Percentiles rank a stretch among this genome's conserved stretches.
Conservation (phyloP, 92 coral and sea anemone genomes). For the Ricordea florida region DNA sequence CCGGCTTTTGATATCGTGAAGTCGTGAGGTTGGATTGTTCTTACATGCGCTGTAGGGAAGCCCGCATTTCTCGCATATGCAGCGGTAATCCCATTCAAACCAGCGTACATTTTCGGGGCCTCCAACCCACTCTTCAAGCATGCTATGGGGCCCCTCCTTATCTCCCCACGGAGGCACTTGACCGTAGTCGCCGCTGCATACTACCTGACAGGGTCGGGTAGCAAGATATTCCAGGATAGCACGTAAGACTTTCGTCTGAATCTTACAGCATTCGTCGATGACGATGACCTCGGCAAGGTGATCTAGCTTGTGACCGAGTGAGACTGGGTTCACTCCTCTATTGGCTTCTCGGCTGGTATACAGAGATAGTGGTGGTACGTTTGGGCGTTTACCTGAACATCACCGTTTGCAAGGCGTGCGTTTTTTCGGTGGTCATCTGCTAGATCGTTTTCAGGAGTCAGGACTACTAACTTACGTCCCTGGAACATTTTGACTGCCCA, state of each 20-base stretch:
- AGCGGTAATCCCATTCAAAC: neutral
- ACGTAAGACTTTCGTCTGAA: neutral
- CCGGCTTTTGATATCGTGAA: neutral
- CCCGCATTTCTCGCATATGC: neutral
- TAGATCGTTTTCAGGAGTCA: too few relatives aligned
- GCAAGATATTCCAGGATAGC: conserved; percentile 28
- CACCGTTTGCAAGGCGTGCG: too few relatives aligned
- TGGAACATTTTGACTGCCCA: too few relatives aligned
- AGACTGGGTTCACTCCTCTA: conserved; percentile 29
- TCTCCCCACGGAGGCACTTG: conserved; percentile 53
- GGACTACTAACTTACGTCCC: too few relatives aligned
- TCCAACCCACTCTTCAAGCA: neutral
- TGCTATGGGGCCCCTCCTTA: too few relatives aligned
- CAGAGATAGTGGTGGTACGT: conserved; percentile 34
- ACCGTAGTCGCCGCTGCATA: conserved; percentile 22
- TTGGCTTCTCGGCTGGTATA: conserved; percentile 29
- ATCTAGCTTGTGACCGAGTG: conserved; percentile 22
- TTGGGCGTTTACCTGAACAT: conserved; percentile 22
- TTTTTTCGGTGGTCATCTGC: too few relatives aligned
- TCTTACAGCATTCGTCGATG: conserved; percentile 36
- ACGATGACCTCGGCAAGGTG: conserved; percentile 30
- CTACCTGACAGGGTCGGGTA: too few relatives aligned
- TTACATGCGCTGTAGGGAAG: neutral
- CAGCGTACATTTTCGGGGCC: neutral
- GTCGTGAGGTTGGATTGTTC: too few relatives aligned